A percentile compares a stretch with the other conserved stretches of the same genome.
These are phyloP conservation scores for Notolabrus celidotus DNA, from an alignment of 2,797 vertebrate genomes.

Conservation along the genomic window DNA sequence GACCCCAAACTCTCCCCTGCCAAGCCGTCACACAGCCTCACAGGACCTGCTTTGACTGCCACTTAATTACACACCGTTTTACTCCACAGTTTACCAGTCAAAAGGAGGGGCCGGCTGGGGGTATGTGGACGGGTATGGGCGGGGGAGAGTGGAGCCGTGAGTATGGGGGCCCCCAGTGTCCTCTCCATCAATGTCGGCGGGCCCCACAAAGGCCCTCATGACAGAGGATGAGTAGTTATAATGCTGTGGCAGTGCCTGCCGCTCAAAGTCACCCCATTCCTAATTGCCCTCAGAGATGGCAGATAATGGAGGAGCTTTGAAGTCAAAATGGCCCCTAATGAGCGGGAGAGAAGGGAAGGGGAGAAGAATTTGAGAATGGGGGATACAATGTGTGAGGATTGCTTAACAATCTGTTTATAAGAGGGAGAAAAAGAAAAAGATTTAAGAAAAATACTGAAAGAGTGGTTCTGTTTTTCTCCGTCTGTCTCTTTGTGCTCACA, in stretches of 20 bases:
- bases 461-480: constrained; percentile 10
- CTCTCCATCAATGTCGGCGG: constrained; percentile 90
- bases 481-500: constrained; percentile 82
- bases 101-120: constrained; percentile 81
- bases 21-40: constrained; percentile 87
- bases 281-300: constrained; percentile 94
- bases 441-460: too few species aligned
- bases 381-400: constrained; percentile 53
- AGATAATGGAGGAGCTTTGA: constrained; percentile 93
- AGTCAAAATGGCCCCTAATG: constrained; percentile 92
- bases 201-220: constrained; percentile 87
- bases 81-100: constrained; percentile 92
- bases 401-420: constrained; percentile 81
- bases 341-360: constrained; percentile 70
- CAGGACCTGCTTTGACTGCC: constrained; percentile 93
- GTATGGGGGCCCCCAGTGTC: constrained; percentile 75
- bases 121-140: constrained; percentile 48
- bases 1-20: constrained; percentile 78
- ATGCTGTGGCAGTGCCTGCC: constrained; percentile 88
- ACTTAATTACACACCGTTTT: constrained; percentile 95
- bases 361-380: constrained; percentile 31
- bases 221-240: constrained; percentile 91
- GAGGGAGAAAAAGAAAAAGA: constrained; percentile 21
- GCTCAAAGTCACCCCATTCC: constrained; percentile 93
- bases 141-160: constrained; percentile 1